Base-by-base conservation (phyloP, 2,113 vertebrate species). In the Oplegnathus fasciatus region DNA sequence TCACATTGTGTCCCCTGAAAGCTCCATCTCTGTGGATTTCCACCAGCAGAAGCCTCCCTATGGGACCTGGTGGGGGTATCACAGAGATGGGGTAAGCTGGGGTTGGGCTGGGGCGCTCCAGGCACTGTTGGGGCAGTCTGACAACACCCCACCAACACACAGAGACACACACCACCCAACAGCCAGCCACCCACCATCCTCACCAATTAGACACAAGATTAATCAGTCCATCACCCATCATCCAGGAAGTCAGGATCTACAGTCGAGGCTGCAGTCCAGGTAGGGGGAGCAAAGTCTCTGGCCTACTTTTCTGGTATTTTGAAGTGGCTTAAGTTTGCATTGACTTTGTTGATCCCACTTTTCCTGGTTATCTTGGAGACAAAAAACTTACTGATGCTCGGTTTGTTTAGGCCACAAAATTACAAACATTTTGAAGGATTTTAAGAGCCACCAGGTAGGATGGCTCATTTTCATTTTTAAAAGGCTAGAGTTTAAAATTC, bases 1-100 rank as follows among this genome's bases (percentile, higher is more conserved):
- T 90, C 85, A 87, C 85, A 89, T 78, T 87, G 91, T 82, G 75
- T 83, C 78, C 84, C 86, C 77, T 67, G 78, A 88, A 93, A 91
- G 88, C 87, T 80, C 78, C 73, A 88, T 91, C 85, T 88, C 80
- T 10, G 52, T 88, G 83, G 83, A 80, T 88, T 87, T 85, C 70
- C 91, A 93, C 77, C 87, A 86, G 84, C 80, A 71, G 75, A 81
- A 80, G 75, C 77, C 87, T 92, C 89, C 88, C 88, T 44, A 11
- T 83, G 92, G 91, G 88, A 92, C 65, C 69, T 24, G 58, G 80
- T 87, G 65, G 82, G 79, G 74, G 70, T 65, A 71, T 60, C 4
- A 77, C 48, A 61, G 82, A 81, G 85, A 74, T 7, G 58, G 75
- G 78, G 64, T 75, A 57, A 65, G 82, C 80, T 67, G 54, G 34